Conservation (phyloP, 2,113 vertebrate species). For the Corythaeola cristata region DNA sequence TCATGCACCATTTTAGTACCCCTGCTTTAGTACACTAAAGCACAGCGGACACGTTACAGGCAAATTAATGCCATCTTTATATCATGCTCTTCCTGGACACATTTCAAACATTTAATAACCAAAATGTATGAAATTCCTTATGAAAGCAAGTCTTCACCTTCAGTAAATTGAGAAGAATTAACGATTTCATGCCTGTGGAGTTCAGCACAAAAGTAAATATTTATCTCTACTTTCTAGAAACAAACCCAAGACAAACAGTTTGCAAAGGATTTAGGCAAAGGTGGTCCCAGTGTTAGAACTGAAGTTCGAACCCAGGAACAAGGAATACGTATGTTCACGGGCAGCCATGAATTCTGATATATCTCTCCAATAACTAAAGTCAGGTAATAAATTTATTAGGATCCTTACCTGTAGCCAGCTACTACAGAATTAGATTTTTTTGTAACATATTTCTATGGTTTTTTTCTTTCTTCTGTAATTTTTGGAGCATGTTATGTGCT, state of each 20-base stretch:
- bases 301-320: background rate
- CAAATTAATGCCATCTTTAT: background rate
- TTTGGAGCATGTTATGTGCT: background rate
- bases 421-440: background rate
- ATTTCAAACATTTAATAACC: background rate
- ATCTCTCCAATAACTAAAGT: background rate
- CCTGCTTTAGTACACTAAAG: background rate
- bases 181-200: background rate
- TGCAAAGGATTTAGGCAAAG: background rate
- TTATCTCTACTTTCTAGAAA: background rate
- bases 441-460: background rate
- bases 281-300: background rate
- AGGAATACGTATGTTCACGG: background rate
- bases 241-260: background rate
- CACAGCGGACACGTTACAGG: background rate
- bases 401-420: background rate
- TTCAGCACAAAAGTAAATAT: background rate
- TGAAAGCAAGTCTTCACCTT: background rate
- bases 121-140: background rate
- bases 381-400: background rate
- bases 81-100: background rate
- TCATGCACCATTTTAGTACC: background rate
- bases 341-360: background rate
- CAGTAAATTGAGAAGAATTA: background rate
- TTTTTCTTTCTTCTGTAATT: background rate